These are phyloP conservation scores for Zaprionus gabonicus DNA, from an alignment of 1,140 invertebrate species.

Conservation along the genomic window DNA sequence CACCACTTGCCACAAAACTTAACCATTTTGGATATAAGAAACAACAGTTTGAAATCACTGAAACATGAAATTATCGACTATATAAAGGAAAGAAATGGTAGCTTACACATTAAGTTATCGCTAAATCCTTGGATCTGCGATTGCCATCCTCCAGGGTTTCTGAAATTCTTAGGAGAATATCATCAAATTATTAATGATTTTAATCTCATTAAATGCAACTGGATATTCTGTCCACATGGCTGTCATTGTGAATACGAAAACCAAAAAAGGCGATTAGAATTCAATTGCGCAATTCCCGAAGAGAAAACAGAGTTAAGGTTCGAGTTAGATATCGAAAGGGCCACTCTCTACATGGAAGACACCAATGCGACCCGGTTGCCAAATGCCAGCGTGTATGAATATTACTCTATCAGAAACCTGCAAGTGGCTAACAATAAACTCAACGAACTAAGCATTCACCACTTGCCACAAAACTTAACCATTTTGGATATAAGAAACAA, in stretches of 20 bases:
- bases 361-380: background rate
- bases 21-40: background rate
- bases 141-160: background rate
- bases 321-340: background rate
- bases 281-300: background rate
- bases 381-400: background rate
- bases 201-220: background rate
- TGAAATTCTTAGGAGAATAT: background rate
- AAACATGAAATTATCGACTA: background rate
- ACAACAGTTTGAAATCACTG: background rate
- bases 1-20: background rate
- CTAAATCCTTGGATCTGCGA: background rate
- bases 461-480: background rate
- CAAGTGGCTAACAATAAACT: background rate
- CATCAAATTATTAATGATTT: background rate
- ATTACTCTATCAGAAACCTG: background rate
- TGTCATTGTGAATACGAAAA: background rate
- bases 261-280: background rate
- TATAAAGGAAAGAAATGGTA: background rate
- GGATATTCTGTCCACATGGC: background rate
- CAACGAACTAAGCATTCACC: background rate
- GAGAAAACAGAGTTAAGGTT: background rate
- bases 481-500: background rate
- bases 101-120: background rate
- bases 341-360: background rate